Conservation (phyloP, 2,797 vertebrate species). For the Alauda arvensis region DNA sequence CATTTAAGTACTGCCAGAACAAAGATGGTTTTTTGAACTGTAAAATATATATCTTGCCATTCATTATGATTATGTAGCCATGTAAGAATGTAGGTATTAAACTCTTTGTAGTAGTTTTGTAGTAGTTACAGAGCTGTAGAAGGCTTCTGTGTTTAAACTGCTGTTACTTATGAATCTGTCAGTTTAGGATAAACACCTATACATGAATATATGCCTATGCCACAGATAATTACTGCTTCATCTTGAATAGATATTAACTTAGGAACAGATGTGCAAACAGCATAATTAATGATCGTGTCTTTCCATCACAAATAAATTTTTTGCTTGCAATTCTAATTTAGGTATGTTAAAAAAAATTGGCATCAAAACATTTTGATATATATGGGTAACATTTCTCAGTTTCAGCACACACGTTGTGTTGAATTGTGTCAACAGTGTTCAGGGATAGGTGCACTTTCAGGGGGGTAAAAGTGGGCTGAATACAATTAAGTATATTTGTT, state of each 20-base stretch:
- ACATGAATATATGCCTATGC: neutral
- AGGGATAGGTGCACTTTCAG: neutral
- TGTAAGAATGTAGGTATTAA: neutral
- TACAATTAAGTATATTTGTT: neutral
- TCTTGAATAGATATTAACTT: neutral
- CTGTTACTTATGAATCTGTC: neutral
- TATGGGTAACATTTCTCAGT: neutral
- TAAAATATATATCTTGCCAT: neutral
- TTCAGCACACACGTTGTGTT: neutral
- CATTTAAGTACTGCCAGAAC: neutral
- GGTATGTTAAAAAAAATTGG: neutral
- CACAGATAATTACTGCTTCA: neutral
- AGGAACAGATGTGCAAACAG: neutral
- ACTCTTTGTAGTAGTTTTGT: neutral
- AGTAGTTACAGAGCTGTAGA: neutral
- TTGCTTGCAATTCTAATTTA: neutral
- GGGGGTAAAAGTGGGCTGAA: neutral
- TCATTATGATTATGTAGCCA: neutral
- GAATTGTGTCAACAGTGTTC: too few relatives aligned
- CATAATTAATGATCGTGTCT: neutral
- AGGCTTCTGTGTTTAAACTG: neutral
- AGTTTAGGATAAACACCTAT: neutral
- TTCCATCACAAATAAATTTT: neutral
- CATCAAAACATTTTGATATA: neutral
- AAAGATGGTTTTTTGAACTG: neutral